A percentile compares a stretch with the other conserved stretches of the same genome.
These are phyloP conservation scores for Ormyrus rosae DNA, from an alignment of 2,888 invertebrate species.

Conservation along the genomic window DNA sequence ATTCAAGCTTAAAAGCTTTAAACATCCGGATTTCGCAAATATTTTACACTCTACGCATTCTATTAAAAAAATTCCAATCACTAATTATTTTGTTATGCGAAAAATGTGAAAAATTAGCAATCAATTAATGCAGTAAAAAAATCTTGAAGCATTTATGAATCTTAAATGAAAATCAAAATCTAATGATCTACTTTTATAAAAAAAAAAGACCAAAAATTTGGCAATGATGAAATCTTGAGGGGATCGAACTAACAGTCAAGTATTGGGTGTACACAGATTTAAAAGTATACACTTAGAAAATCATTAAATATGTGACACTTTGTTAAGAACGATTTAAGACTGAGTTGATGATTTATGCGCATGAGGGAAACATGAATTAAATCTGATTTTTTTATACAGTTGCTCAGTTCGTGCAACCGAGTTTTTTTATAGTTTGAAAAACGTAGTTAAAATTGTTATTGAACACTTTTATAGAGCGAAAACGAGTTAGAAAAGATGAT, in stretches of 20 bases:
- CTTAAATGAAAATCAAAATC: neutral
- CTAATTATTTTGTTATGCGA: neutral
- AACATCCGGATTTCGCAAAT: neutral
- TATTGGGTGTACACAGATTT: too few relatives aligned
- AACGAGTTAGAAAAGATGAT: conserved; percentile 52
- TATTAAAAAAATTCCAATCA: neutral
- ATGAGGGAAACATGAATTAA: neutral
- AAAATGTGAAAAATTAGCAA: conserved; percentile 6
- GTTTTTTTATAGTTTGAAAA: conserved; percentile 15
- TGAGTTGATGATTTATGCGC: neutral
- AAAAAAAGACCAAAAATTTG: conserved; percentile 18
- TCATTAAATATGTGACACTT: conserved; percentile 3
- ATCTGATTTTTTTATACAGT: conserved; percentile 16
- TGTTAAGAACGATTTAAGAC: conserved; percentile 37
- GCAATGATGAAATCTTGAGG: neutral
- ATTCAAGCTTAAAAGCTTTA: neutral
- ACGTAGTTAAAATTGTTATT: conserved; percentile 50
- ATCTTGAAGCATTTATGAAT: neutral
- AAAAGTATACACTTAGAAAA: too few relatives aligned
- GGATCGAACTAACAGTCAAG: neutral
- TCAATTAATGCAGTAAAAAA: conserved; percentile 10
- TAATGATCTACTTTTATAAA: conserved; percentile 6
- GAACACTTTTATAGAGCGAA: conserved; percentile 51
- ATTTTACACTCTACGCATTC: neutral
- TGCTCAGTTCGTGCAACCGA: conserved; percentile 31